Percentiles rank a stretch among this genome's conserved stretches.
phyloP scores from a whole-genome alignment of 2,888 invertebrate genomes.

The Schizotus pectinicornis region DNA sequence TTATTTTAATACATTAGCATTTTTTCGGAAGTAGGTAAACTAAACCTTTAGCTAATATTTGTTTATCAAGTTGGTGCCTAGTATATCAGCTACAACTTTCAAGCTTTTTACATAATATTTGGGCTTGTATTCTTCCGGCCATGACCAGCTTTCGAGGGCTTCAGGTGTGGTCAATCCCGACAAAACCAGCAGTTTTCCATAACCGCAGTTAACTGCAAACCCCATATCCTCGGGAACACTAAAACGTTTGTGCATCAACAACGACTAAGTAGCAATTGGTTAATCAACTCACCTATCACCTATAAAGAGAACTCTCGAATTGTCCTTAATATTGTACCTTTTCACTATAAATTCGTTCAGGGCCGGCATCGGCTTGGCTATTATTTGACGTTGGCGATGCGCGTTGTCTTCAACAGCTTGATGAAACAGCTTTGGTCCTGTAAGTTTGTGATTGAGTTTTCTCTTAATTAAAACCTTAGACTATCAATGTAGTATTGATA shows the following conservation, averaged over 20 bases:
- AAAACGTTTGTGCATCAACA: conserved; percentile 41
- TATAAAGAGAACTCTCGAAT: conserved; percentile 75
- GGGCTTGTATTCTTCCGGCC: conserved; percentile 60
- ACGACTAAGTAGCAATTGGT: conserved; percentile 55
- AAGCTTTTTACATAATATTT: conserved; percentile 58
- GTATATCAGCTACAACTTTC: not conserved
- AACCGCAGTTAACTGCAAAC: conserved; percentile 73
- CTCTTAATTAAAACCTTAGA: not conserved
- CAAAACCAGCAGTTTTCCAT: conserved; percentile 76
- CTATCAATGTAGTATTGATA: conserved; percentile 21
- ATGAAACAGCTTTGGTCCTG: conserved; percentile 35
- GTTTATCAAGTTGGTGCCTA: too few relatives aligned
- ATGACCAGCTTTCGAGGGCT: conserved; percentile 47
- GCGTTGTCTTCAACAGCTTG: conserved; percentile 41
- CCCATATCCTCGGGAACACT: conserved; percentile 80
- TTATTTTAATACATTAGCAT: too few relatives aligned
- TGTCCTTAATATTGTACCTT: conserved; percentile 65
- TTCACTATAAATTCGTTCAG: conserved; percentile 62
- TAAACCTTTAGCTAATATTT: too few relatives aligned
- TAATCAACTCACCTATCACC: conserved; percentile 83
- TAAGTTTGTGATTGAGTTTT: conserved; percentile 58
- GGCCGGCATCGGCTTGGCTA: conserved; percentile 61
- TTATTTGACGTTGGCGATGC: conserved; percentile 54
- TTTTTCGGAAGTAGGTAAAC: too few relatives aligned
- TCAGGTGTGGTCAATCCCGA: conserved; percentile 61